Evolutionary conservation across 2,113 vertebrate genomes (phyloP), one percentile per base, ranked within the genome.

Genomic region (Probosciger aterrimus): DNA sequence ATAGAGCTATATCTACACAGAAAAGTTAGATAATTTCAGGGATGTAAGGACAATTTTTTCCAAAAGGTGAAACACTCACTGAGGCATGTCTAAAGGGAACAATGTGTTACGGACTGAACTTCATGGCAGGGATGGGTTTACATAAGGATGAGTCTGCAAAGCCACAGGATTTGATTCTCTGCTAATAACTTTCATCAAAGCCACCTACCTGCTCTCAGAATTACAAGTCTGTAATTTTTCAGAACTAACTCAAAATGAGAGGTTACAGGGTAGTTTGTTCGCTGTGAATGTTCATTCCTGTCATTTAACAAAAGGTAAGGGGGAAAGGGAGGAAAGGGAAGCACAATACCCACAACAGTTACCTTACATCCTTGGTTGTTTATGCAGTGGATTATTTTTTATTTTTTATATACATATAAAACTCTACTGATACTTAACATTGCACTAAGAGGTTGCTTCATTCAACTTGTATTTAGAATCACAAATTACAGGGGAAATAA

Each of bases 361-460:
- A 82, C 90, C 94, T 97, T 95, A 95, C 94, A 96, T 96, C 96
- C 96, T 78, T 96, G 68, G 79, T 90, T 82, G 64, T 92, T 96
- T 96, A 92, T 96, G 82, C 82, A 92, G 85, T 96, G 92, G 76
- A 47, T 77, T 93, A 73, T 91, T 75, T 91, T 89, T 90, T 53
- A 64, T 87, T 92, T 75, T 93, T 12, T 89, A 53, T 74, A 81
- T 76, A 67, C 69, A 65, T 69, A 73, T 52, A 67, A 86, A 87
- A 87, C 88, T 95, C 91, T 96, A 88, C 92, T 95, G 79, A 88
- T 95, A 76, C 70, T 91, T 97, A 97, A 97, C 50, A 64, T 96
- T 98, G 92, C 90, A 97, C 95, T 98, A 97, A 96, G 95, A 90
- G 65, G 55, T 90, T 94, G 52, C 82, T 97, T 97, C 95, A 80